These are phyloP conservation scores for Prenolepis imparis DNA, from an alignment of 2,888 invertebrate genomes.

Conservation along the genomic window DNA sequence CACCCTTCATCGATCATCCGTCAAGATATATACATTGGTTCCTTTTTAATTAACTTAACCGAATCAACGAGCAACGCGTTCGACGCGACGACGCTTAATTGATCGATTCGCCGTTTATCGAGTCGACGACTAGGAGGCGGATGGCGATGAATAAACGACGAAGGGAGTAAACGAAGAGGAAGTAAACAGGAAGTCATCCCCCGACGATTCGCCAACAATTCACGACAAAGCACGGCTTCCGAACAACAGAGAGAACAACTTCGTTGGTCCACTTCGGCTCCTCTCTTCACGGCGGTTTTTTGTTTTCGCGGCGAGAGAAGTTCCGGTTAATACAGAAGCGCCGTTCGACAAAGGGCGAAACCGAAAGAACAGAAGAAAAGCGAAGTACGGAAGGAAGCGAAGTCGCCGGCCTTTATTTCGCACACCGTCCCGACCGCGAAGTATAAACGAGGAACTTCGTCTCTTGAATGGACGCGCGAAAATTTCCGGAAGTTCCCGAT, in stretches of 20 bases:
- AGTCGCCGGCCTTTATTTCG: slow-evolving; percentile 54
- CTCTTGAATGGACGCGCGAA: slow-evolving; percentile 41
- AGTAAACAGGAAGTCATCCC: slow-evolving; percentile 46
- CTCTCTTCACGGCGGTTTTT: slow-evolving; percentile 26
- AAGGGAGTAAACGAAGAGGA: background rate
- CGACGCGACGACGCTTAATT: slow-evolving; percentile 17
- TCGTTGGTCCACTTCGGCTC: slow-evolving; percentile 32
- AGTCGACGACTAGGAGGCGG: background rate
- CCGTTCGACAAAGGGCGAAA: slow-evolving; percentile 23
- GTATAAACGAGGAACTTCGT: slow-evolving; percentile 29
- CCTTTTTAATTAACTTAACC: slow-evolving; percentile 61
- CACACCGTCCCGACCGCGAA: slow-evolving; percentile 41
- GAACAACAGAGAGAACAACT: slow-evolving; percentile 40
- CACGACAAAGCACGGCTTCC: slow-evolving; percentile 41
- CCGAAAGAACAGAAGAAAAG: slow-evolving; percentile 29
- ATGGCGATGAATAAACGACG: background rate
- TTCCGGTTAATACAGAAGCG: slow-evolving; percentile 52
- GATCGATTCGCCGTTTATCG: slow-evolving; percentile 21
- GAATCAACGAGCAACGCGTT: slow-evolving; percentile 5
- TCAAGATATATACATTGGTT: slow-evolving; percentile 46
- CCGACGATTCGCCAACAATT: background rate
- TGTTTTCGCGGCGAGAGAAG: slow-evolving; percentile 43
- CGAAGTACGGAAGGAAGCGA: slow-evolving; percentile 63
- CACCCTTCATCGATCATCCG: slow-evolving; percentile 44
- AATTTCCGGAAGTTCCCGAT: slow-evolving; percentile 45